Percentiles rank a stretch among this genome's conserved stretches.
Conservation (phyloP, 2,888 invertebrate species). For the Aspidiotus destructor region DNA sequence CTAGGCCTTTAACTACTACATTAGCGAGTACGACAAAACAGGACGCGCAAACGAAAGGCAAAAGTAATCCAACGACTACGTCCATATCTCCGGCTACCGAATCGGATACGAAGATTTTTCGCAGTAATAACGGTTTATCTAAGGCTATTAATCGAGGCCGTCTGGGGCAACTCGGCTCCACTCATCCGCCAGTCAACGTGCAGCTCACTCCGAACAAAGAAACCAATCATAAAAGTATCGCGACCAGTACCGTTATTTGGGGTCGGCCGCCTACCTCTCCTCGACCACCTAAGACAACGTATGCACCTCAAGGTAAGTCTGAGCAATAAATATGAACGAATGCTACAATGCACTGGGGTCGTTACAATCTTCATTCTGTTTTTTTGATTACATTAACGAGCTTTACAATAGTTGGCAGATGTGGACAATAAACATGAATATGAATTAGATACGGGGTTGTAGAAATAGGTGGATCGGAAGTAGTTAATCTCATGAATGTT, state of each 20-base stretch:
- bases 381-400: too few relatives aligned
- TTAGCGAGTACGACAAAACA: constrained; percentile 35
- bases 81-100: constrained; percentile 38
- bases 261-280: constrained; percentile 8
- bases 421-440: too few relatives aligned
- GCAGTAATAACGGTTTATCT: constrained; percentile 19
- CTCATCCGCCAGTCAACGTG: constrained; percentile 13
- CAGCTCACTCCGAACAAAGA: constrained; percentile 9
- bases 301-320: constrained; percentile 14
- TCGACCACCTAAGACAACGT: constrained; percentile 16
- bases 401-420: too few relatives aligned
- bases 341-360: too few relatives aligned
- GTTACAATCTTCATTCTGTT: too few relatives aligned
- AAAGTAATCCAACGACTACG: constrained; percentile 38
- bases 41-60: constrained; percentile 13
- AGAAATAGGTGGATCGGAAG: too few relatives aligned
- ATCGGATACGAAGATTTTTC: constrained; percentile 36
- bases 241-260: neutral
- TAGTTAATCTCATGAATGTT: too few relatives aligned
- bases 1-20: constrained; percentile 37
- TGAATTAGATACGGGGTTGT: too few relatives aligned
- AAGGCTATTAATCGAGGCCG: constrained; percentile 15
- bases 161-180: constrained; percentile 1
- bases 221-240: constrained; percentile 10
- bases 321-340: neutral